phyloP scores from a whole-genome alignment of 1,140 invertebrate species.

The Drosophila auraria region DNA sequence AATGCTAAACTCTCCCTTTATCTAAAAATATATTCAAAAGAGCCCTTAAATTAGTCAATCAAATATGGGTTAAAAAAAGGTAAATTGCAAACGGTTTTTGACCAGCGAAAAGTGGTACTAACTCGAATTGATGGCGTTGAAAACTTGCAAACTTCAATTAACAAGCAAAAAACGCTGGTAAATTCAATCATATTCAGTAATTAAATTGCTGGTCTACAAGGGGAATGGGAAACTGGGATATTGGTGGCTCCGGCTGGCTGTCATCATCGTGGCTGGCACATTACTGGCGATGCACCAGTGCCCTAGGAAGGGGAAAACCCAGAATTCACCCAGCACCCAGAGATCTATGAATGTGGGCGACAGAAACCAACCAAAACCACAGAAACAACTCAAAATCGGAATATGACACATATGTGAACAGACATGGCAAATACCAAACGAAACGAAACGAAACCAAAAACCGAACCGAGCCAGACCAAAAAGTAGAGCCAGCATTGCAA shows the following conservation, averaged over 20 bases:
- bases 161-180: constrained; percentile 26
- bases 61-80: background rate
- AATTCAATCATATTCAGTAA: constrained; percentile 52
- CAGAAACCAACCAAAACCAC: constrained; percentile 61
- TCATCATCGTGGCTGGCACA: constrained; percentile 58
- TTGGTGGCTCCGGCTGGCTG: constrained; percentile 29
- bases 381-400: constrained; percentile 80
- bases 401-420: constrained; percentile 80
- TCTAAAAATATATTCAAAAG: background rate
- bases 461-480: constrained; percentile 33
- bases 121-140: constrained; percentile 18
- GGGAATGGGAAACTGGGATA: background rate
- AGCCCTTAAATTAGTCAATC: background rate
- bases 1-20: too few species aligned
- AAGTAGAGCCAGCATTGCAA: constrained; percentile 62
- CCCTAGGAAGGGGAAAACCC: too few species aligned
- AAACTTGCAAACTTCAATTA: constrained; percentile 46
- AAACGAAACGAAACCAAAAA: constrained; percentile 47
- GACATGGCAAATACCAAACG: constrained; percentile 71
- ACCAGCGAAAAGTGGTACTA: background rate
- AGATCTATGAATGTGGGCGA: constrained; percentile 5
- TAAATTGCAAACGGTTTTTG: background rate
- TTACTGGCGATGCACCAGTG: constrained; percentile 35
- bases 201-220: constrained; percentile 30
- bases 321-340: constrained; percentile 18